Evolutionary conservation across 1,140 invertebrate genomes (phyloP), one percentile per base, ranked within the genome.

Genomic region (Arctopsyche grandis): DNA sequence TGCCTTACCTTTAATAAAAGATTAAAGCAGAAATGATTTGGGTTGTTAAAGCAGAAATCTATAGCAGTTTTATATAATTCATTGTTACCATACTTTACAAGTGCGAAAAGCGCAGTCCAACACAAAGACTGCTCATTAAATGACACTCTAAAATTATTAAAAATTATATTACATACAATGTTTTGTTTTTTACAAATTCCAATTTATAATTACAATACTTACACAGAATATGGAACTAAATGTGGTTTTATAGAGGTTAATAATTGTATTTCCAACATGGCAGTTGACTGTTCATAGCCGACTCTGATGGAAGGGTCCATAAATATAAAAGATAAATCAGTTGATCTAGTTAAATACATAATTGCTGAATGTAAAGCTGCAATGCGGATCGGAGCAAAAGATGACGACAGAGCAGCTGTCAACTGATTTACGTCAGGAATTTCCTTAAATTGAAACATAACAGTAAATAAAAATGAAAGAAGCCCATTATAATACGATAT

Each of bases 91-190:
- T 85, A 73, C 63, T 87, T 84, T 7, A 87, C 83, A 10, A 88
- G 79, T 0, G 84, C 79, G 81, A 88, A 88, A 4, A 87, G 76
- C 5, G 87, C 84, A 19, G 86, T 83, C 87, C 88, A 88, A 78
- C 86, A 86, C 7, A 88, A 66, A 69, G 86, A 86, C 73, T 87
- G 86, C 43, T 88, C 87, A 77, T 88, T 86, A 0, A 85, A 79
- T 0, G 88, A 89, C 82, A 88, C 85, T 73, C 88, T 88, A 66
- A 52, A 74, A 63, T 29, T 44, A 38, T 12, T 19, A 48, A 77
- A 26, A 10, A 44, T 69, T 69, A 48, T 70, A 56, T 58, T 66
- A 58, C n/a, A n/a, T n/a, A n/a, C n/a, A n/a, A n/a, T n/a, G n/a
- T n/a, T n/a, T n/a, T n/a, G n/a, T n/a, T n/a, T n/a, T n/a, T n/a